These are phyloP conservation scores for Cataglyphis hispanica DNA, from an alignment of 1,140 invertebrate species.

Conservation along the genomic window DNA sequence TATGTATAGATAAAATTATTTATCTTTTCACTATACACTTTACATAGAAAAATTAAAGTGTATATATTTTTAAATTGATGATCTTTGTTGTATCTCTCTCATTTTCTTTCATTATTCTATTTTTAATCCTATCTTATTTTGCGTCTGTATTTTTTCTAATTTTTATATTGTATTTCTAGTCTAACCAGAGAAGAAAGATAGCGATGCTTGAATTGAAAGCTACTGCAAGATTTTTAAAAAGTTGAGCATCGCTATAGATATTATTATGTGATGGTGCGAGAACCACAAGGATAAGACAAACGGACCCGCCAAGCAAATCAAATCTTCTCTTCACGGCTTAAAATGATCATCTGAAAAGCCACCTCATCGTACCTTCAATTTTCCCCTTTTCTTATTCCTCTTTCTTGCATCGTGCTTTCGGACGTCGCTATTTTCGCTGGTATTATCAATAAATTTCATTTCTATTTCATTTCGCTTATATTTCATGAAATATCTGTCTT, in stretches of 20 bases:
- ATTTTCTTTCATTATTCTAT: no score
- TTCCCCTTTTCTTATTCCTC: neutral
- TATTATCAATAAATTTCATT: conserved; percentile 53
- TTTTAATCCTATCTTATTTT: no score
- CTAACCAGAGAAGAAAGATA: neutral
- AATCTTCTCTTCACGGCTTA: conserved; percentile 74
- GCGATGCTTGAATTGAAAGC: neutral
- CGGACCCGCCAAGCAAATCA: conserved; percentile 65
- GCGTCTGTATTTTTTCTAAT: neutral
- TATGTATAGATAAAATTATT: no score
- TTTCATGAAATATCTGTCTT: conserved; percentile 22
- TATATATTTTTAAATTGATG: no score
- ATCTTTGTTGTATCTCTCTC: no score
- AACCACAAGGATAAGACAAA: conserved; percentile 47
- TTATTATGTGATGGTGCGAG: conserved; percentile 59
- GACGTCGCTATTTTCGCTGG: conserved; percentile 16
- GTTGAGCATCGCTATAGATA: conserved; percentile 51
- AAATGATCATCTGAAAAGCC: conserved; percentile 67
- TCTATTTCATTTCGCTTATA: conserved; percentile 15
- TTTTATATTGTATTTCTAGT: neutral
- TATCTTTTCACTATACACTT: no score
- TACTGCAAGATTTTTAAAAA: conserved; percentile 16
- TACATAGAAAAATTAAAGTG: no score
- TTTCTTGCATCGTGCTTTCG: conserved; percentile 6
- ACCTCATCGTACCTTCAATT: conserved; percentile 35